Conservation (phyloP, 2,888 invertebrate species). For the Apantesis nais region DNA sequence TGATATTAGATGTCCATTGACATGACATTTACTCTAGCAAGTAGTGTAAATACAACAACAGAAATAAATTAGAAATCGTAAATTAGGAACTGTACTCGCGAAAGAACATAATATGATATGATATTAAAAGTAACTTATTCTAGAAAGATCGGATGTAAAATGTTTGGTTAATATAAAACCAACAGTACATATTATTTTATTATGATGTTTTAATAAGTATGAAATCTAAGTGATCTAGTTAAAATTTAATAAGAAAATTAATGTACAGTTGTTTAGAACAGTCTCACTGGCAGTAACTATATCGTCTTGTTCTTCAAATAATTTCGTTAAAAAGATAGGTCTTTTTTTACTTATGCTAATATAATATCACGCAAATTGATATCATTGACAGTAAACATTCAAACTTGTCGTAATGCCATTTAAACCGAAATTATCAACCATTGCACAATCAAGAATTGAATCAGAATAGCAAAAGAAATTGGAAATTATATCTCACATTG, state of each 20-base stretch:
- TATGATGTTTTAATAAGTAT: not conserved
- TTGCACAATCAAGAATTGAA: constrained; percentile 50
- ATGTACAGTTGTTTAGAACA: not conserved
- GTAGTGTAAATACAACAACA: constrained; percentile 29
- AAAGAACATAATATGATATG: constrained; percentile 23
- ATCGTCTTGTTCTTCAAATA: constrained; percentile 19
- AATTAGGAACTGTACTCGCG: constrained; percentile 24
- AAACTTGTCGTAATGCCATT: constrained; percentile 40
- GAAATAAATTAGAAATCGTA: too few species aligned
- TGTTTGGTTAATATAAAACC: not conserved
- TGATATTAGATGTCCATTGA: constrained; percentile 11
- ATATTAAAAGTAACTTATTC: constrained; percentile 22
- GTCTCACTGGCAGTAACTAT: not conserved
- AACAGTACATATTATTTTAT: not conserved
- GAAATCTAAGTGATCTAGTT: not conserved
- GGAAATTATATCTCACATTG: constrained; percentile 68
- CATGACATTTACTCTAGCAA: constrained; percentile 28
- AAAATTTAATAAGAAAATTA: not conserved
- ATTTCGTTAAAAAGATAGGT: constrained; percentile 11
- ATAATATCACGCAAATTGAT: not conserved
- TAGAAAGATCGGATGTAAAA: constrained; percentile 30
- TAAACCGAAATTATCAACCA: constrained; percentile 48
- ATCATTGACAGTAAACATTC: constrained; percentile 6
- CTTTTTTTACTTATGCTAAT: constrained; percentile 14
- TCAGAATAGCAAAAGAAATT: constrained; percentile 57